Evolutionary conservation across 1,140 invertebrate genomes (phyloP).

Genomic region (Lineus longissimus): DNA sequence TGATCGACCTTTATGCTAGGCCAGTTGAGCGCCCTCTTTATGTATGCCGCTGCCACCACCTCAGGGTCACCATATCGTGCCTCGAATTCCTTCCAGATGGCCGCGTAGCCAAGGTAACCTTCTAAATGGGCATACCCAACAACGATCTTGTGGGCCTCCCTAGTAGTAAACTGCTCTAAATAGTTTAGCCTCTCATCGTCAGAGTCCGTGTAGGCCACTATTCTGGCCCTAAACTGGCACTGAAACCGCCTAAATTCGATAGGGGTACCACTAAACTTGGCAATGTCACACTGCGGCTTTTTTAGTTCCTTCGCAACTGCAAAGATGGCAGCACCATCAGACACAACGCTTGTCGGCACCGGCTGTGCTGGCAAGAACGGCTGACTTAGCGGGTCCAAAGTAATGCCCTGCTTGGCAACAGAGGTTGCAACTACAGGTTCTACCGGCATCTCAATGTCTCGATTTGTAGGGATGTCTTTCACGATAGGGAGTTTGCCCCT

Average conservation of each 20-base stretch:
- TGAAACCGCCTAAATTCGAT: background rate
- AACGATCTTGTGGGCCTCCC: background rate
- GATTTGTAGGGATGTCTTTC: too few relatives aligned
- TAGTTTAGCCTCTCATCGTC: background rate
- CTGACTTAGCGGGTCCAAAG: too few relatives aligned
- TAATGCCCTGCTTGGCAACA: too few relatives aligned
- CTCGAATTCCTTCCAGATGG: background rate
- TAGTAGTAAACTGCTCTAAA: background rate
- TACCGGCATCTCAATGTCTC: too few relatives aligned
- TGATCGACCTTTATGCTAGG: background rate
- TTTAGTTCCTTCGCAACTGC: too few relatives aligned
- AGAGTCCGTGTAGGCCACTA: background rate
- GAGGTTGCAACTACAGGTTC: too few relatives aligned
- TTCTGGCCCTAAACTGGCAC: background rate
- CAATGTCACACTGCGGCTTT: too few relatives aligned
- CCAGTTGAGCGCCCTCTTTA: background rate
- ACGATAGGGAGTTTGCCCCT: too few relatives aligned
- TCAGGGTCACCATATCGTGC: background rate
- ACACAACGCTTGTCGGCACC: too few relatives aligned
- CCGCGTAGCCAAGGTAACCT: background rate
- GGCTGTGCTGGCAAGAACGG: too few relatives aligned
- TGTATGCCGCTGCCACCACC: background rate
- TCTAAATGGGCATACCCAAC: background rate
- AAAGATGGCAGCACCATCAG: too few relatives aligned
- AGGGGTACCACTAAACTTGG: too few relatives aligned